Base-by-base conservation (phyloP, 1,140 invertebrate species). In the Leptinotarsa texana region DNA sequence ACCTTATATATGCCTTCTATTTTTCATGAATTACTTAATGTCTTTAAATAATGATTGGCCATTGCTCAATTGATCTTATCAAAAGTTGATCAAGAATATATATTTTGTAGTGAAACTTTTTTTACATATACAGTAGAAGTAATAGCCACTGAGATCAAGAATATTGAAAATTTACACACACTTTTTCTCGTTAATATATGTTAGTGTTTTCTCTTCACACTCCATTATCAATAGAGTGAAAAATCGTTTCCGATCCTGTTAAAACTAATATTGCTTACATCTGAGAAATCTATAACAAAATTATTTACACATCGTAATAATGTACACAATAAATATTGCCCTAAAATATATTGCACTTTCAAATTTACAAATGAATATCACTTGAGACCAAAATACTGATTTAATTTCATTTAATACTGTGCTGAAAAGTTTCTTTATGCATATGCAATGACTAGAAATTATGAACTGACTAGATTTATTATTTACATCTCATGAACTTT, bases 291-390 rank as follows among this genome's bases (percentile, higher is more conserved):
- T 74, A 67, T 74, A 74, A 68, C 49, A 61, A 67, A 67, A 61
- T 27, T 74, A 68, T 74, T 74, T 74, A 74, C 71, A 73, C 33
- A 42, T 67, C 21, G 27, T 63, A 21, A 68, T 27, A 74, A 74
- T 74, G 48, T 69, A 68, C 66, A 74, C 65, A 65, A 21, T 66
- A 33, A 73, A 78, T 79, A 80, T 79, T 80, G 75, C 79, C 79
- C 27, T 77, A 79, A 79, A 80, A 76, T 75, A 79, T 80, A 80
- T 81, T 81, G 80, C 80, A 81, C 80, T 79, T 79, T 69, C 69
- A 72, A 75, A 77, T 71, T 74, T 63, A 73, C 33, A 73, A 73
- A 73, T 42, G 73, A 74, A 78, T 81, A 81, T 81, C 80, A 79
- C 78, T 78, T 76, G 72, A 76, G 72, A 80, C 68, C 67, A 75